Conservation (phyloP, 2,888 invertebrate species). For the Drosophila suboccidentalis region DNA sequence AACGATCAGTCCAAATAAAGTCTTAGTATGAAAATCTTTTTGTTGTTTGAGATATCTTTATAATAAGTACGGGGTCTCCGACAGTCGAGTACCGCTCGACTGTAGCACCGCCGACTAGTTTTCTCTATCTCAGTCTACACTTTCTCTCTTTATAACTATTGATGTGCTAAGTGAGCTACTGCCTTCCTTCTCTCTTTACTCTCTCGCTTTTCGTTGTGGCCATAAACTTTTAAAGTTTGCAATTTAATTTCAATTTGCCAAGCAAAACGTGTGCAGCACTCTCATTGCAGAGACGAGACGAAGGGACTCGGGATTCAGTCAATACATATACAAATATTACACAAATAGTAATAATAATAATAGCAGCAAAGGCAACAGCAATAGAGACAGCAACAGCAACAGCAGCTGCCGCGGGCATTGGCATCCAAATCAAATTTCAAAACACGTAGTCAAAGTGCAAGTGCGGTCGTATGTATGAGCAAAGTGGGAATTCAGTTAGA, state of each 20-base stretch:
- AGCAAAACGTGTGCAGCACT: slow-evolving; percentile 44
- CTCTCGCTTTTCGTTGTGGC: slow-evolving; percentile 52
- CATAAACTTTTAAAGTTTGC: slow-evolving; percentile 78
- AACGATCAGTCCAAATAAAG: no score
- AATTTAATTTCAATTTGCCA: slow-evolving; percentile 80
- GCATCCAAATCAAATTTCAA: slow-evolving; percentile 69
- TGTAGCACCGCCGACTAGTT: no score
- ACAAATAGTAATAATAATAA: slow-evolving; percentile 63
- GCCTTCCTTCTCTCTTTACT: background rate
- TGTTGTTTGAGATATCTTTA: no score
- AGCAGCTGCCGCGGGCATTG: slow-evolving; percentile 24
- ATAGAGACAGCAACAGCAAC: slow-evolving; percentile 7
- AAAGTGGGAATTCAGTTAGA: slow-evolving; percentile 26
- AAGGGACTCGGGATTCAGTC: background rate
- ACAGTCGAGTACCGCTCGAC: no score
- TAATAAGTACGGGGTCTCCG: no score
- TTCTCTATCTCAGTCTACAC: background rate
- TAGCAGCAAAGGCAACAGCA: slow-evolving; percentile 31
- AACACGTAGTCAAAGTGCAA: slow-evolving; percentile 63
- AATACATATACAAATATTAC: slow-evolving; percentile 40
- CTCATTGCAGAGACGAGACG: background rate
- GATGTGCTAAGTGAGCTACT: slow-evolving; percentile 39
- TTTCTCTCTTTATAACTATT: background rate
- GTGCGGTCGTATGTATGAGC: background rate
- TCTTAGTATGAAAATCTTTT: no score